Conservation (phyloP, 2,113 vertebrate genomes). For the Phoenicopterus ruber region DNA sequence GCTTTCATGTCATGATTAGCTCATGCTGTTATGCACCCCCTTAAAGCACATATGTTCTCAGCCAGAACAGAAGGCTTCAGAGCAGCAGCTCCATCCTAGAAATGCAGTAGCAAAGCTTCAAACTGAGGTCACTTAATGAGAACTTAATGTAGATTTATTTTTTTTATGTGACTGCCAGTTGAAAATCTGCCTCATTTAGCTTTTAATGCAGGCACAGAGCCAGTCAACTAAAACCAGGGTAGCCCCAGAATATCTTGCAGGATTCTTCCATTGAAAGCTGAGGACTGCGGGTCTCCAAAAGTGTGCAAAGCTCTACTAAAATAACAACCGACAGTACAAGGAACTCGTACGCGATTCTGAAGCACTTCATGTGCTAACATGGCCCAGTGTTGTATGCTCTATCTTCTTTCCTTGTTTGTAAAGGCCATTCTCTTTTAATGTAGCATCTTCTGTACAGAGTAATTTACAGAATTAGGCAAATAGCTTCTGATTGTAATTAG, state of each 20-base stretch:
- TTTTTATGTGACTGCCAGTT: background rate
- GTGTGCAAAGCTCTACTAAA: background rate
- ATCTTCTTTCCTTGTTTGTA: background rate
- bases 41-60: conserved; percentile 32
- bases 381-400: background rate
- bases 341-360: accelerated
- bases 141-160: conserved; percentile 45
- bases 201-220: background rate
- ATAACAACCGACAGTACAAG: background rate
- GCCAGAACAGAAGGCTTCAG: conserved; percentile 19
- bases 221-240: background rate
- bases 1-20: conserved; percentile 8
- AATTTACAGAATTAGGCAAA: conserved; percentile 10
- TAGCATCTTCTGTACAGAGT: background rate
- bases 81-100: background rate
- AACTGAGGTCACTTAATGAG: conserved; percentile 19
- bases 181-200: conserved; percentile 18
- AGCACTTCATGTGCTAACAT: background rate
- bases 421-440: background rate
- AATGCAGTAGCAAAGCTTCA: conserved; percentile 4
- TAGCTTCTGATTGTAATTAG: background rate
- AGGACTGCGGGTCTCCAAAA: background rate
- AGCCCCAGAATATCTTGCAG: background rate
- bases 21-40: background rate
- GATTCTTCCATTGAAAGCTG: background rate